A percentile compares a stretch with the other conserved stretches of the same genome.
phyloP scores from a whole-genome alignment of 2,888 invertebrate genomes.

The Coleophora deauratella region DNA sequence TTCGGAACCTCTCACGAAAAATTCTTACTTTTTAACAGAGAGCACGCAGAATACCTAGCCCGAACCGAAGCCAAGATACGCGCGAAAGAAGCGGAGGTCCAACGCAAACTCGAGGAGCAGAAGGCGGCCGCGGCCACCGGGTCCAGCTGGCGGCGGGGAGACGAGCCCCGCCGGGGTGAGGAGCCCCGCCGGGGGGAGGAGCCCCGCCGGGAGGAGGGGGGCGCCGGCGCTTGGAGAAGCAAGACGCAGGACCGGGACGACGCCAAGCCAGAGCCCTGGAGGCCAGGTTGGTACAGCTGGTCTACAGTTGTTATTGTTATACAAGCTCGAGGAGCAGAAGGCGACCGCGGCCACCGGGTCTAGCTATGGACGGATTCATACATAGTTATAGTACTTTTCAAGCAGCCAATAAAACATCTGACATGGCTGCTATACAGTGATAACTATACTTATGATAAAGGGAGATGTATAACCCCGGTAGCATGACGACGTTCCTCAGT shows the following conservation, averaged over 20 bases:
- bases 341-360: constrained; percentile 13
- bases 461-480: too few relatives aligned
- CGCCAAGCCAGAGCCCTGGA: constrained; percentile 29
- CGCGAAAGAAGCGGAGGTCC: constrained; percentile 82
- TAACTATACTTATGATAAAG: too few relatives aligned
- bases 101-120: constrained; percentile 72
- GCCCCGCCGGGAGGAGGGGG: constrained; percentile 18
- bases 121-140: constrained; percentile 21
- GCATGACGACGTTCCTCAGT: too few relatives aligned
- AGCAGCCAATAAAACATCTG: too few relatives aligned
- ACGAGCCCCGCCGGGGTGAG: constrained; percentile 19
- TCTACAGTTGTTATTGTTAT: too few relatives aligned
- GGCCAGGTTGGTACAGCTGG: constrained; percentile 33
- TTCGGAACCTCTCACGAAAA: background rate
- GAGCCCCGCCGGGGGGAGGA: constrained; percentile 19
- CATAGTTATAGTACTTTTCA: too few relatives aligned
- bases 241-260: constrained; percentile 19
- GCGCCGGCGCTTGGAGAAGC: background rate
- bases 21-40: constrained; percentile 47
- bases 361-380: constrained; percentile 34
- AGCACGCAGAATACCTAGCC: constrained; percentile 78
- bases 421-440: too few relatives aligned
- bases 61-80: constrained; percentile 77
- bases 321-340: constrained; percentile 65
- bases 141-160: constrained; percentile 26